These are phyloP conservation scores for Porites cylindrica DNA, from an alignment of 92 coral and sea anemone species.

Conservation along the genomic window DNA sequence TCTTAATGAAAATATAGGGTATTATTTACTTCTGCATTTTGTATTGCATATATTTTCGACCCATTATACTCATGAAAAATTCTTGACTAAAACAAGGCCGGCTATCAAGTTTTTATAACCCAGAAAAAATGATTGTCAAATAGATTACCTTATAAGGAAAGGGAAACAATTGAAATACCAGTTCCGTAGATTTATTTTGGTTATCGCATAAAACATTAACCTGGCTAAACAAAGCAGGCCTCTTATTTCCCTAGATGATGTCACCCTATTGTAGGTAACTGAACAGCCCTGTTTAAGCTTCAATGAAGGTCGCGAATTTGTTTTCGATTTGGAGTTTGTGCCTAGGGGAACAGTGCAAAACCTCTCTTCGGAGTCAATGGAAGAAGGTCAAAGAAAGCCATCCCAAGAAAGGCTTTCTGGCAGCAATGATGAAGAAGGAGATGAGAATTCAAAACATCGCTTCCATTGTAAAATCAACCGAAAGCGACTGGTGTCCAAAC, in stretches of 20 bases:
- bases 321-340: conserved; percentile 32
- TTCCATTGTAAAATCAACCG: conserved; percentile 84
- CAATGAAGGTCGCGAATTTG: conserved; percentile 29
- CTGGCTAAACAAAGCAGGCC: neutral
- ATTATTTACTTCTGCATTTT: neutral
- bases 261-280: conserved; percentile 52
- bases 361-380: conserved; percentile 41
- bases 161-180: conserved; percentile 40
- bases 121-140: conserved; percentile 14
- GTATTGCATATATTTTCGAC: neutral
- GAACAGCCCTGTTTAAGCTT: conserved; percentile 15
- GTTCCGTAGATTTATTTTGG: conserved; percentile 12
- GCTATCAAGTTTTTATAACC: conserved; percentile 48
- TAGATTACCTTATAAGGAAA: conserved; percentile 31
- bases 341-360: conserved; percentile 13
- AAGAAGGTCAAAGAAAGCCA: conserved; percentile 27
- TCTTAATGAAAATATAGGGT: neutral
- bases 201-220: conserved; percentile 31
- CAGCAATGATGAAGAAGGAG: conserved; percentile 53
- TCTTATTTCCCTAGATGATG: conserved; percentile 50
- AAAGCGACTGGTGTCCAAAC: conserved; percentile 95
- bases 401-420: conserved; percentile 18
- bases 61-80: conserved; percentile 36
- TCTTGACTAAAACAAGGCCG: conserved; percentile 25
- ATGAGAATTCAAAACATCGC: conserved; percentile 63